Conservation (phyloP, 2,797 vertebrate species). For the Danio jaintianensis region DNA sequence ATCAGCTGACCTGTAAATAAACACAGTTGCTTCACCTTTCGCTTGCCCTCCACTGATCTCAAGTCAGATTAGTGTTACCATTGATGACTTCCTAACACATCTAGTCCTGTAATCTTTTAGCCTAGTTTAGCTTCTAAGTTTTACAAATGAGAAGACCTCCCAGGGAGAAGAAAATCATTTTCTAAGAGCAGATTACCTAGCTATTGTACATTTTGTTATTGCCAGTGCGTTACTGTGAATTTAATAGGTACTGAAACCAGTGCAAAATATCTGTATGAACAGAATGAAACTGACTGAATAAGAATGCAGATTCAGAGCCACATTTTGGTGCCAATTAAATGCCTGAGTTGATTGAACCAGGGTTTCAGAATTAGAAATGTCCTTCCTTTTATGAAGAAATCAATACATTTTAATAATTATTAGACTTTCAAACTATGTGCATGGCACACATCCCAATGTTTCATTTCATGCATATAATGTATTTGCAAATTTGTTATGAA, state of each 20-base stretch:
- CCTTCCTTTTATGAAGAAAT: too few relatives aligned
- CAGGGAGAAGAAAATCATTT: background rate
- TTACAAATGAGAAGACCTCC: slow-evolving; percentile 15
- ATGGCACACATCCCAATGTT: too few relatives aligned
- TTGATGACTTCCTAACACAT: slow-evolving; percentile 62
- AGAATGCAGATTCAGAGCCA: too few relatives aligned
- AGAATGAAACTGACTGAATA: too few relatives aligned
- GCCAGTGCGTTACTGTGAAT: background rate
- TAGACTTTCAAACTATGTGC: too few relatives aligned
- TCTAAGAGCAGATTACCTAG: background rate
- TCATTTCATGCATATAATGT: too few relatives aligned
- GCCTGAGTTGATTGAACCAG: too few relatives aligned
- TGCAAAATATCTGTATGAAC: too few relatives aligned
- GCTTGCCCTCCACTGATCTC: slow-evolving; percentile 53
- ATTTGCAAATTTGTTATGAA: too few relatives aligned
- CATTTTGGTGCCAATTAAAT: too few relatives aligned
- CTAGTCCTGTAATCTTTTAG: slow-evolving; percentile 64
- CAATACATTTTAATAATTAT: too few relatives aligned
- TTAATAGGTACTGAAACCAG: background rate
- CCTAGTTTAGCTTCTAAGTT: slow-evolving; percentile 53
- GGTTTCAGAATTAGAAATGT: too few relatives aligned
- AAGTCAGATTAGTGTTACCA: slow-evolving; percentile 61
- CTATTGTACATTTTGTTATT: background rate
- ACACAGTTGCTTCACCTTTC: slow-evolving; percentile 32
- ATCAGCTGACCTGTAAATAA: slow-evolving; percentile 34